These are phyloP conservation scores for Lepidochrysops patricia DNA, from an alignment of 2,888 invertebrate species.

Conservation along the genomic window DNA sequence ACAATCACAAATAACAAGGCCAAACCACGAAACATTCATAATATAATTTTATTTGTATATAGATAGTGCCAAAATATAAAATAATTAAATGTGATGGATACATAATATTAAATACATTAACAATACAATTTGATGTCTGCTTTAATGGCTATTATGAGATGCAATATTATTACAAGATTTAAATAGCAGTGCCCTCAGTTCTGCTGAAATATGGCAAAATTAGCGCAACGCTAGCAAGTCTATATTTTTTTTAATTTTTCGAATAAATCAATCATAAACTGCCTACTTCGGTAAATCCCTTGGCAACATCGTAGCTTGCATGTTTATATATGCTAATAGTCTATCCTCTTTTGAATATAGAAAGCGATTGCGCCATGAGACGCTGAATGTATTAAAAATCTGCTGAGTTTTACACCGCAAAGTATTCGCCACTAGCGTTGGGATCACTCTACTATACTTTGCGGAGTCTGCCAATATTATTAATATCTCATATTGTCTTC, in stretches of 20 bases:
- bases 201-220: not conserved
- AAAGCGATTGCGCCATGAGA: slow-evolving; percentile 30
- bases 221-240: not conserved
- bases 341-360: slow-evolving; percentile 36
- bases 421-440: slow-evolving; percentile 11
- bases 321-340: slow-evolving; percentile 35
- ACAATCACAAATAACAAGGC: no score
- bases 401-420: slow-evolving; percentile 20
- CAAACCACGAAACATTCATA: no score
- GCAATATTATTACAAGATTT: not conserved
- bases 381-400: slow-evolving; percentile 29
- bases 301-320: slow-evolving; percentile 10
- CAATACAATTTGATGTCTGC: no score
- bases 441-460: slow-evolving; percentile 7
- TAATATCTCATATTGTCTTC: not conserved
- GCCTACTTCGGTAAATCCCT: slow-evolving; percentile 10
- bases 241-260: not conserved
- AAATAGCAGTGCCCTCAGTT: not conserved
- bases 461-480: slow-evolving; percentile 12
- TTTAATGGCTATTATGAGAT: no score
- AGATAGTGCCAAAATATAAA: no score
- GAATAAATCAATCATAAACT: slow-evolving; percentile 2
- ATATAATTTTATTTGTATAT: no score
- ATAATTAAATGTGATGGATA: no score
- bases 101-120: no score